Evolutionary conservation across 2,113 vertebrate genomes (phyloP).

Genomic region (Thalassarche chlororhynchos): DNA sequence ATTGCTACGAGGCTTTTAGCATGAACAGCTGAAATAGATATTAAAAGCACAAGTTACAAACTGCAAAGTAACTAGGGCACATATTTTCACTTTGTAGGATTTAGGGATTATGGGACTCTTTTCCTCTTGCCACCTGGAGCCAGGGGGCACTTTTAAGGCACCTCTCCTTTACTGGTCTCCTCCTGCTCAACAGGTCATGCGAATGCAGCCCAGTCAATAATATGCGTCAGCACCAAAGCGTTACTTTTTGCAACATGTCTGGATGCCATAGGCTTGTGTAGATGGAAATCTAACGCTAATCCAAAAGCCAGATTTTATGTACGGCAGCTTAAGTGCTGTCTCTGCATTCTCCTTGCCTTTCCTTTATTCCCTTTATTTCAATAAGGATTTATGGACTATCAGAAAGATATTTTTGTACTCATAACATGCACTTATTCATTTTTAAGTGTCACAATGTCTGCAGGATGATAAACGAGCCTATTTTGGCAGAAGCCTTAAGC

Average conservation of each 20-base stretch:
- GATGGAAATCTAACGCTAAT: constrained; percentile 43
- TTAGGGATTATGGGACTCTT: background rate
- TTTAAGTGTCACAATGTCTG: constrained; percentile 63
- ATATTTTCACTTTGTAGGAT: background rate
- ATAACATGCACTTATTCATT: constrained; percentile 50
- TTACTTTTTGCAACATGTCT: background rate
- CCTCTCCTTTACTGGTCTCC: background rate
- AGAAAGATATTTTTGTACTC: constrained; percentile 61
- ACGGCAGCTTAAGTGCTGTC: background rate
- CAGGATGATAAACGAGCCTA: constrained; percentile 55
- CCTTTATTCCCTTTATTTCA: constrained; percentile 56
- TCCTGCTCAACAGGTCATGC: background rate
- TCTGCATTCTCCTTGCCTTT: constrained; percentile 7
- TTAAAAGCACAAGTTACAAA: constrained; percentile 25
- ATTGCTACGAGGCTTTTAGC: constrained; percentile 97
- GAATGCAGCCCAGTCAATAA: background rate
- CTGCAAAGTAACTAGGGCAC: background rate
- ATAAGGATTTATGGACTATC: constrained; percentile 62
- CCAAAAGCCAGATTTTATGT: constrained; percentile 47
- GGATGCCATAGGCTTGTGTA: background rate
- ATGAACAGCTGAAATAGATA: constrained; percentile 86
- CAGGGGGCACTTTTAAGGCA: background rate
- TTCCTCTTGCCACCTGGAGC: background rate
- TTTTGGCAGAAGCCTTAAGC: constrained; percentile 65
- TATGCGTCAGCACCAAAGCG: background rate